Evolutionary conservation across 2,113 vertebrate species (phyloP).

Genomic region (Rhinolophus ferrumequinum): DNA sequence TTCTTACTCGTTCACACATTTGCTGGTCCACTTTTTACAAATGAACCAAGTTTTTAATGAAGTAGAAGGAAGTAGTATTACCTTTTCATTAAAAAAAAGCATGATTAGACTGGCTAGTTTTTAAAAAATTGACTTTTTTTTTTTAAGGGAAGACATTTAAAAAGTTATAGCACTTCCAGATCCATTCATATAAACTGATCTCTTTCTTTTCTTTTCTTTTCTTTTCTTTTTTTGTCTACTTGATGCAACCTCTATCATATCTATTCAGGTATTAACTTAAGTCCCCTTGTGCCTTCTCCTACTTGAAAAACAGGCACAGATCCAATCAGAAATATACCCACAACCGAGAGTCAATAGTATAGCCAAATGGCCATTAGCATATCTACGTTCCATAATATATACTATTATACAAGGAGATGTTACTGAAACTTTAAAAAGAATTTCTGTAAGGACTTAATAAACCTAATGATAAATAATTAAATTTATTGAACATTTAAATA

Average conservation of each 20-base stretch:
- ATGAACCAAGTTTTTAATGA: background rate
- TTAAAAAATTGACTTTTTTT: background rate
- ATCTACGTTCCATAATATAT: background rate
- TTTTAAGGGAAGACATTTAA: background rate
- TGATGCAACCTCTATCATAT: background rate
- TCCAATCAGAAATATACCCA: background rate
- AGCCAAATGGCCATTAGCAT: background rate
- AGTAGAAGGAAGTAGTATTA: background rate
- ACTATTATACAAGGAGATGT: background rate
- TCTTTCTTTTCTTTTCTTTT: background rate
- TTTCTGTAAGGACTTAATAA: background rate
- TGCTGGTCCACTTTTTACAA: background rate
- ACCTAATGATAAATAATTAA: background rate
- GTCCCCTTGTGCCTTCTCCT: background rate
- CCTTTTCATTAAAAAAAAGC: background rate
- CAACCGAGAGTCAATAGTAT: background rate
- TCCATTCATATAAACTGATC: background rate
- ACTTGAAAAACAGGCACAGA: background rate
- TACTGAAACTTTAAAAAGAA: background rate
- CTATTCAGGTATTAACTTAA: background rate
- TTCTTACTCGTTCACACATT: background rate
- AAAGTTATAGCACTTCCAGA: background rate
- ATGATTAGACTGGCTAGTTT: background rate
- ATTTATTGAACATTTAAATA: background rate
- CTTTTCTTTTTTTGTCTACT: background rate